Conservation (phyloP, 2,113 vertebrate genomes). For the Serilophus lunatus region DNA sequence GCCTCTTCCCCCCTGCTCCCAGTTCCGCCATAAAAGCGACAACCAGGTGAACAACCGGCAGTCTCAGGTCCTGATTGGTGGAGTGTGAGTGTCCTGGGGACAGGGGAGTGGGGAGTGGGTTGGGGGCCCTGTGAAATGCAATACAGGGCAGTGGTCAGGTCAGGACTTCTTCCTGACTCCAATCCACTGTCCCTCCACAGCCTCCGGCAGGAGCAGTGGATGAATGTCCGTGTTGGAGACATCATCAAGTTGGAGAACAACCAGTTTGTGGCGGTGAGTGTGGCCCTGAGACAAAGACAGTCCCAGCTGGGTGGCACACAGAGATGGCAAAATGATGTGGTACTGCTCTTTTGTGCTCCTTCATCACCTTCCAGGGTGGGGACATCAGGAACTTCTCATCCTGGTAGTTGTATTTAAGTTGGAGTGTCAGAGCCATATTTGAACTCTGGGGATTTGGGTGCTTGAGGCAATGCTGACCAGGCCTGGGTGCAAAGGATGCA, state of each 20-base stretch:
- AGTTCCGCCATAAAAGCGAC: conserved; percentile 97
- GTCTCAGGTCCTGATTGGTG: conserved; percentile 91
- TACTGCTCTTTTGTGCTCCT: neutral
- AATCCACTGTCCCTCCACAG: conserved; percentile 49
- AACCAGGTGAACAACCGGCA: conserved; percentile 96
- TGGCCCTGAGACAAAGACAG: fast-evolving
- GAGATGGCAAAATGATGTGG: too few relatives aligned
- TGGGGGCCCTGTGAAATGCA: fast-evolving
- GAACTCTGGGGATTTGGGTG: neutral
- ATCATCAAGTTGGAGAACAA: conserved; percentile 97
- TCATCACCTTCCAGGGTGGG: neutral
- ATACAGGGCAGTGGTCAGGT: neutral
- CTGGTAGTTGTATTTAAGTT: neutral
- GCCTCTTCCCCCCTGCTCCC: neutral
- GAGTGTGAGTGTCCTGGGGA: conserved; percentile 79
- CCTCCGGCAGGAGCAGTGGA: conserved; percentile 91
- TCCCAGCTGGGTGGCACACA: neutral
- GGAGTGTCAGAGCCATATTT: neutral
- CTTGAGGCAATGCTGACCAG: neutral
- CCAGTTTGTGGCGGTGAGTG: conserved; percentile 89
- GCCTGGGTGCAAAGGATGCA: neutral
- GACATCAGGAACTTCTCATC: neutral
- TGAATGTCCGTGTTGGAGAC: conserved; percentile 93
- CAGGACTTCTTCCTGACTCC: neutral
- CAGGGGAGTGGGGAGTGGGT: neutral